A percentile compares a stretch with the other conserved stretches of the same genome.
Conservation (phyloP, 2,797 vertebrate genomes). For the Pogonophryne albipinna region DNA sequence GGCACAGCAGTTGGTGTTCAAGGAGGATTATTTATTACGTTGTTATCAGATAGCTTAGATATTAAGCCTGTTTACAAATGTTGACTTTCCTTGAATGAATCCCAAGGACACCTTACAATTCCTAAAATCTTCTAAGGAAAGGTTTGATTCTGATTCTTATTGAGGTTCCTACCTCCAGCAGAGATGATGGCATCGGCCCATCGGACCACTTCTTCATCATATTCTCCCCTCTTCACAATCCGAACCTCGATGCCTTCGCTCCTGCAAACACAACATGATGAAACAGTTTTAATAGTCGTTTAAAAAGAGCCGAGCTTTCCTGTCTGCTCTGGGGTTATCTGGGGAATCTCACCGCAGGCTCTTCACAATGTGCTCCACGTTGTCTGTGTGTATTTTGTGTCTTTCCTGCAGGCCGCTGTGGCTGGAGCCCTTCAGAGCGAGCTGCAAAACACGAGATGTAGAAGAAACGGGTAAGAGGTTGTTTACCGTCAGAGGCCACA, state of each 20-base stretch:
- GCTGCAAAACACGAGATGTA: constrained; percentile 77
- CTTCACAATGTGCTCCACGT: constrained; percentile 91
- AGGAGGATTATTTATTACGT: constrained; percentile 12
- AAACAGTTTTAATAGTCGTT: neutral
- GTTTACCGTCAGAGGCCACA: neutral
- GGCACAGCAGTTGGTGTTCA: constrained; percentile 17
- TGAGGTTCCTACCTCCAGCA: constrained; percentile 89
- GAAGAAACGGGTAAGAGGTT: no score
- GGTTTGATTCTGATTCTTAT: no score
- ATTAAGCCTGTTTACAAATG: neutral
- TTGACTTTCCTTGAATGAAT: neutral
- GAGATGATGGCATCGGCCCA: constrained; percentile 98
- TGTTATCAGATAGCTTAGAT: neutral
- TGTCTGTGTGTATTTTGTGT: constrained; percentile 94
- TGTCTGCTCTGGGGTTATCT: no score
- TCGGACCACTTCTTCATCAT: constrained; percentile 91
- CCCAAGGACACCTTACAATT: no score
- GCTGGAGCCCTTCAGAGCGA: constrained; percentile 96
- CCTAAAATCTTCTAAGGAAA: no score
- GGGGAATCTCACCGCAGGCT: constrained; percentile 89
- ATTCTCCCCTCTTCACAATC: constrained; percentile 94
- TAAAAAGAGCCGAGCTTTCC: no score
- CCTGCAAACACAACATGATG: constrained; percentile 74
- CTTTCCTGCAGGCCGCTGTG: constrained; percentile 95
- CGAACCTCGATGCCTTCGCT: constrained; percentile 91